phyloP scores from a whole-genome alignment of 1,140 invertebrate genomes.

The Odontomachus brunneus region DNA sequence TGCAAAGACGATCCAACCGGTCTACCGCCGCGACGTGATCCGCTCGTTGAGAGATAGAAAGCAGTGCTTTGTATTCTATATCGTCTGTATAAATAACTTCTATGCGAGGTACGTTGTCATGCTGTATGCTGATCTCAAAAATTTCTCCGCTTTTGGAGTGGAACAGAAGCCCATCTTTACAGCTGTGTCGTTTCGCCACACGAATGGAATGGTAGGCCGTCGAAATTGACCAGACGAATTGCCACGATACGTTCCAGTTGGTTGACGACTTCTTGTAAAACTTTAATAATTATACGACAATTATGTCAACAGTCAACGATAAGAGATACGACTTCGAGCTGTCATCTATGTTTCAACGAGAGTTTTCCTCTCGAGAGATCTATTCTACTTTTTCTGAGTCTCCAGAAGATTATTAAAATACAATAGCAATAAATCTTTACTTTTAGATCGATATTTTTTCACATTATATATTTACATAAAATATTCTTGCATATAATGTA shows the following conservation, averaged over 20 bases:
- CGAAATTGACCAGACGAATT: constrained; percentile 66
- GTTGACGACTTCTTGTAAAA: constrained; percentile 72
- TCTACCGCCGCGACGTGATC: constrained; percentile 66
- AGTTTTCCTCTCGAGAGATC: no score
- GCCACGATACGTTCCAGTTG: constrained; percentile 63
- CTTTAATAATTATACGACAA: constrained; percentile 20
- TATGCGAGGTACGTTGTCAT: constrained; percentile 65
- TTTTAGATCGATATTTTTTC: no score
- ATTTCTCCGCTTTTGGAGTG: constrained; percentile 69
- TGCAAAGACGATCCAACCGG: constrained; percentile 61
- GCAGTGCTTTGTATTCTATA: constrained; percentile 59
- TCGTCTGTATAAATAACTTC: constrained; percentile 64
- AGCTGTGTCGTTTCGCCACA: constrained; percentile 42
- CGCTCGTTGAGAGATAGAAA: constrained; percentile 56
- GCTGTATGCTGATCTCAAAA: constrained; percentile 59
- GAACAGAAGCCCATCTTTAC: constrained; percentile 72
- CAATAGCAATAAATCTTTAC: no score
- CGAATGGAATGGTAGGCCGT: constrained; percentile 62
- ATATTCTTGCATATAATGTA: no score
- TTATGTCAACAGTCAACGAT: neutral
- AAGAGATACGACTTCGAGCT: no score
- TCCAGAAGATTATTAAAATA: no score
- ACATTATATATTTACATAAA: no score
- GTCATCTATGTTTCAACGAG: no score
- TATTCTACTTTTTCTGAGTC: no score